These are phyloP conservation scores for Acinonyx jubatus DNA, from an alignment of 2,113 vertebrate genomes.

Conservation along the genomic window DNA sequence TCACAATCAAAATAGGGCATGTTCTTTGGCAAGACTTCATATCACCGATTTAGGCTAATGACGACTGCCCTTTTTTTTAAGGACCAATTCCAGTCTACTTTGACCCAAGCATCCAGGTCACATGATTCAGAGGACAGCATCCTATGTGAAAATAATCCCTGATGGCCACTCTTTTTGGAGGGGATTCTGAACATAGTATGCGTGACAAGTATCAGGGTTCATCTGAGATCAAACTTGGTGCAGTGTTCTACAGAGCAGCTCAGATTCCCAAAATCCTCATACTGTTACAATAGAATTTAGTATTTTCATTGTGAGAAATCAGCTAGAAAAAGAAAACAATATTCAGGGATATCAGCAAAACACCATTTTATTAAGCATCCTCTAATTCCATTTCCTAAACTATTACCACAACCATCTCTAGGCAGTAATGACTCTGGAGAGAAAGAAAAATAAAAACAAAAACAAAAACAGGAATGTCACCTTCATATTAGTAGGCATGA, in stretches of 20 bases:
- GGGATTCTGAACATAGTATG: background rate
- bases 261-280: background rate
- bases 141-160: background rate
- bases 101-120: background rate
- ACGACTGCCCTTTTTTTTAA: background rate
- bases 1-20: background rate
- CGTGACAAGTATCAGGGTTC: rapidly evolving
- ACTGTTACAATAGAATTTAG: background rate
- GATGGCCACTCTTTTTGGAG: background rate
- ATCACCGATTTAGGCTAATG: background rate
- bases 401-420: background rate
- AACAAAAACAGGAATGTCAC: background rate
- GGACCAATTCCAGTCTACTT: too few relatives aligned
- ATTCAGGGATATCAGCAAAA: background rate
- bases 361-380: background rate
- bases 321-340: background rate
- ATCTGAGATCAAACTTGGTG: background rate
- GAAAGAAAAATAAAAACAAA: background rate
- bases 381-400: background rate
- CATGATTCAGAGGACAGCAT: background rate
- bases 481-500: conserved; percentile 2
- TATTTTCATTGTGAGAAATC: background rate
- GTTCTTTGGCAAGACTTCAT: background rate
- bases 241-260: background rate
- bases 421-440: background rate